phyloP scores from a whole-genome alignment of 1,140 invertebrate species.

The Cotesia typhae region DNA sequence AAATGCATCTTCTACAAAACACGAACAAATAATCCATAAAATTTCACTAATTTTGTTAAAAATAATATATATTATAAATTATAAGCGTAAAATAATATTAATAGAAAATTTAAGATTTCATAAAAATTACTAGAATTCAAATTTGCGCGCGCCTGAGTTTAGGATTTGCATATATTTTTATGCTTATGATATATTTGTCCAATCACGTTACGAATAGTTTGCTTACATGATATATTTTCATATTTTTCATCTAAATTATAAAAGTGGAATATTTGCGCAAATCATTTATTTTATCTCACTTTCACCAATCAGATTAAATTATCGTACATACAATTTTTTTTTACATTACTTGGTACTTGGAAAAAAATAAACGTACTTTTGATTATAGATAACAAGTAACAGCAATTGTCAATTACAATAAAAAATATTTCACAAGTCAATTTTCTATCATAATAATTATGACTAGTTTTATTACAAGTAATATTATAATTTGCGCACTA shows the following conservation, averaged over 20 bases:
- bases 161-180: no score
- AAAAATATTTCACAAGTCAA: background rate
- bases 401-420: background rate
- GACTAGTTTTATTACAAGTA: no score
- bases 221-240: no score
- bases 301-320: constrained; percentile 16
- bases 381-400: background rate
- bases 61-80: background rate
- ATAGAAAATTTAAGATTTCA: background rate
- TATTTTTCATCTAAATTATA: no score
- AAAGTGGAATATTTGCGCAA: background rate
- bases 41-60: constrained; percentile 8
- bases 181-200: no score
- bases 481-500: no score
- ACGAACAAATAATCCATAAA: constrained; percentile 31
- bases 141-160: no score
- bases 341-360: background rate
- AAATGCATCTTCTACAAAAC: constrained; percentile 61
- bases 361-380: background rate
- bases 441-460: no score
- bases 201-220: no score
- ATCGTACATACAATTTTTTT: background rate
- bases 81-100: background rate
- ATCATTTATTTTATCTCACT: constrained; percentile 11
- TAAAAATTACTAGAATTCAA: constrained; percentile 1